Conservation (phyloP, 1,140 invertebrate genomes). For the Catajapyx aquilonaris region DNA sequence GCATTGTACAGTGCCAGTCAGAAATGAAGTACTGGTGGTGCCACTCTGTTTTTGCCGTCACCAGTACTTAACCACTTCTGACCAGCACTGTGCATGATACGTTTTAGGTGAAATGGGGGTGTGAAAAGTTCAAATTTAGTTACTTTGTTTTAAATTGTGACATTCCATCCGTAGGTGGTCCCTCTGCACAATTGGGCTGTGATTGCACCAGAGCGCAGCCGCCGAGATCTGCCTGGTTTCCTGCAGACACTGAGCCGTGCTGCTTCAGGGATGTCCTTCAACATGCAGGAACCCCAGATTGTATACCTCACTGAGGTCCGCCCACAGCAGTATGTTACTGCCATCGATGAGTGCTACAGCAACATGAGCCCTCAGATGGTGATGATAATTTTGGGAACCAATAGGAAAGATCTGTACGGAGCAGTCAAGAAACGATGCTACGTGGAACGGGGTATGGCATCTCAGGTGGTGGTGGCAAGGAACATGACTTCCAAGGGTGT, state of each 20-base stretch:
- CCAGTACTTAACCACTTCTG: too few relatives aligned
- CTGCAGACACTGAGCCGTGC: slow-evolving; percentile 1
- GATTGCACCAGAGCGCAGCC: slow-evolving; percentile 4
- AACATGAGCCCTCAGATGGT: slow-evolving; percentile 41
- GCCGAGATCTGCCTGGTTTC: slow-evolving; percentile 3
- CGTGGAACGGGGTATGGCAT: slow-evolving; percentile 34
- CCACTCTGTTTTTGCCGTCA: slow-evolving; percentile 1
- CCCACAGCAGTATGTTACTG: too few relatives aligned
- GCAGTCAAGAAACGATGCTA: slow-evolving; percentile 70
- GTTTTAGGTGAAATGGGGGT: slow-evolving; percentile 1
- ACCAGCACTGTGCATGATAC: neutral
- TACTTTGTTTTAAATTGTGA: neutral
- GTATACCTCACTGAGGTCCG: too few relatives aligned
- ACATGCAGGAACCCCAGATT: too few relatives aligned
- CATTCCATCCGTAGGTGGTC: slow-evolving; percentile 2
- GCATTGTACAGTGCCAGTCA: too few relatives aligned
- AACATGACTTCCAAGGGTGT: slow-evolving; percentile 15
- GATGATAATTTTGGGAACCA: slow-evolving; percentile 41
- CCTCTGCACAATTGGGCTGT: slow-evolving; percentile 9
- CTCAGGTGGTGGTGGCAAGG: slow-evolving; percentile 22
- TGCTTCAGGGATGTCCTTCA: slow-evolving; percentile 17
- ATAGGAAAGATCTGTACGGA: slow-evolving; percentile 46
- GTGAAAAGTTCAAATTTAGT: neutral
- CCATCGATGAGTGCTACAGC: too few relatives aligned
- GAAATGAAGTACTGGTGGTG: neutral